A percentile compares a stretch with the other conserved stretches of the same genome.
phyloP scores from a whole-genome alignment of 2,113 vertebrate species.

The Toxotes jaculatrix region DNA sequence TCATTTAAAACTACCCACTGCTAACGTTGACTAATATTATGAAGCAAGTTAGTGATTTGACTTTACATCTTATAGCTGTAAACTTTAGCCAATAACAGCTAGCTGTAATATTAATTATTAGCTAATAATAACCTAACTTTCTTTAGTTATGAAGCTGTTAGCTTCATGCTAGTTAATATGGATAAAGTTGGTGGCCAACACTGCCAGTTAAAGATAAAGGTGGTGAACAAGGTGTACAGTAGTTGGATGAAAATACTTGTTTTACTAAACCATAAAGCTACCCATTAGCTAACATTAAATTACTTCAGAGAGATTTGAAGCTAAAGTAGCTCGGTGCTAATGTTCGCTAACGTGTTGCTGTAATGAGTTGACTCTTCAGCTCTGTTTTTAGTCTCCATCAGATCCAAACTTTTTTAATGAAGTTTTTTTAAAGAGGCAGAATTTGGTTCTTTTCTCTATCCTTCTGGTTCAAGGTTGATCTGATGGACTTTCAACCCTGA shows the following conservation, averaged over 20 bases:
- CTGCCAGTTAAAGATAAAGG: not conserved
- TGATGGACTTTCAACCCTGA: not conserved
- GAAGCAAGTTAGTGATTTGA: too few species aligned
- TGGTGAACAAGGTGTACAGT: not conserved
- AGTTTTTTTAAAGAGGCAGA: not conserved
- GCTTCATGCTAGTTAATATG: not conserved
- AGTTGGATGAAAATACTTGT: not conserved
- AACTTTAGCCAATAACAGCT: too few species aligned
- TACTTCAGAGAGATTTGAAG: not conserved
- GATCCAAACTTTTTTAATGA: slow-evolving; percentile 5
- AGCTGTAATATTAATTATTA: too few species aligned
- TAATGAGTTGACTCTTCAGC: not conserved
- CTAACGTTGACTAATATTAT: too few species aligned
- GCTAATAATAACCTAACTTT: not conserved
- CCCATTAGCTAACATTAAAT: not conserved
- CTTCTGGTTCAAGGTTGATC: not conserved
- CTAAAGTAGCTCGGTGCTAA: slow-evolving; percentile 1
- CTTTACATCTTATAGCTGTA: too few species aligned
- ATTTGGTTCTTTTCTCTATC: not conserved
- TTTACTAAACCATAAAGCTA: not conserved
- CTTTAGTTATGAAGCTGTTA: not conserved
- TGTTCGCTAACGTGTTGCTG: not conserved
- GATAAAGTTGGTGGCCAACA: not conserved
- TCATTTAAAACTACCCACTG: too few species aligned
- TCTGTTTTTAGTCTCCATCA: slow-evolving; percentile 27